Evolutionary conservation across 2,113 vertebrate species (phyloP).

Genomic region (Benitochromis conjunctus): DNA sequence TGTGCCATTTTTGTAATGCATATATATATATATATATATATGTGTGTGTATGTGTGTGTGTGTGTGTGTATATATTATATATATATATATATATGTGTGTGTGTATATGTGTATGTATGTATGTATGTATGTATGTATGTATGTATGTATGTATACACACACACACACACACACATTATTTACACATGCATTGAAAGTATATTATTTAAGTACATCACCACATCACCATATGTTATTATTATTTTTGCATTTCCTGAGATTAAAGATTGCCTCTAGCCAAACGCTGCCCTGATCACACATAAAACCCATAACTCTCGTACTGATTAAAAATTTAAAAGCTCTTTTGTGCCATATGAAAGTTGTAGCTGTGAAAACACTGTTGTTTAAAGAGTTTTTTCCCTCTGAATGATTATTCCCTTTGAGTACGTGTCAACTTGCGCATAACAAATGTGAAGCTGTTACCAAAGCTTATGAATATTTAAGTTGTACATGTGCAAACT

Average conservation of each 20-base stretch:
- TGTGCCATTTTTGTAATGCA: too few species aligned
- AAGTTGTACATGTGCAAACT: slow-evolving; percentile 9
- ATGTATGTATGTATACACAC: too few species aligned
- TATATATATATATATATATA: too few species aligned
- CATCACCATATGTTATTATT: neutral
- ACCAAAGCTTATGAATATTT: neutral
- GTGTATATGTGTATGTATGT: neutral
- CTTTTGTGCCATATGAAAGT: neutral
- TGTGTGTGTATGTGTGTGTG: too few species aligned
- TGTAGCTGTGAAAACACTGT: neutral
- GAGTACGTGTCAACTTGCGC: neutral
- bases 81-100: neutral
- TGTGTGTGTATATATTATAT: too few species aligned
- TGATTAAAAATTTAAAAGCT: neutral
- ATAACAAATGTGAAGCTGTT: neutral
- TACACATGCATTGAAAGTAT: neutral
- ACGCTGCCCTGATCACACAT: neutral
- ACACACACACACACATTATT: too few species aligned
- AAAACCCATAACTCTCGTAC: neutral
- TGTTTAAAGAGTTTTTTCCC: neutral
- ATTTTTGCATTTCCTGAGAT: slow-evolving; percentile 41
- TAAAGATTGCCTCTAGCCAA: neutral
- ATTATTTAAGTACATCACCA: neutral
- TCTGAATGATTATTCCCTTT: slow-evolving; percentile 1
- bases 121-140: too few species aligned